These are phyloP conservation scores for Nerophis lumbriciformis DNA, from an alignment of 2,113 vertebrate species.

Conservation along the genomic window DNA sequence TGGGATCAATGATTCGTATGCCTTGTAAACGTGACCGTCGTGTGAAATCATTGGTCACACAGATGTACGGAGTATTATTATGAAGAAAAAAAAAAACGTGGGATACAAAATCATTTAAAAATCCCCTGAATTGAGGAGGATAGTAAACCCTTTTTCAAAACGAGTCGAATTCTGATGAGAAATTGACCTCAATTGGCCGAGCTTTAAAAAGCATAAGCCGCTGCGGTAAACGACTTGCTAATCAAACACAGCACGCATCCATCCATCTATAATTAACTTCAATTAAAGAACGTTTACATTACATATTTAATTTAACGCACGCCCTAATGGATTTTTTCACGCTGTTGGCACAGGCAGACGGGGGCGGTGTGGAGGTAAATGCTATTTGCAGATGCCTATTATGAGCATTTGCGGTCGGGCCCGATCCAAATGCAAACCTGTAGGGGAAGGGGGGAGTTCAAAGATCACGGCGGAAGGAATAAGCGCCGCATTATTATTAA, in stretches of 20 bases:
- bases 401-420: conserved; percentile 33
- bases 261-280: conserved; percentile 30
- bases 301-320: conserved; percentile 28
- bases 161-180: neutral
- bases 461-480: conserved; percentile 12
- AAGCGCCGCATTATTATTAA: conserved; percentile 40
- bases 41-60: no score
- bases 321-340: conserved; percentile 14
- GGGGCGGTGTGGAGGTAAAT: conserved; percentile 3
- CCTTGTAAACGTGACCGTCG: no score
- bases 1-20: no score
- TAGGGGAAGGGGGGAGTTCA: neutral
- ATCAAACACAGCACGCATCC: conserved; percentile 23
- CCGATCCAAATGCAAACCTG: conserved; percentile 28
- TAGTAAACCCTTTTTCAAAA: neutral
- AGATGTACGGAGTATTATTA: no score
- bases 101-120: neutral
- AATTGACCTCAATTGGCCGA: conserved; percentile 13
- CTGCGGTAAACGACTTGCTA: conserved; percentile 5
- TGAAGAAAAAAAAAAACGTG: no score
- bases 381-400: conserved; percentile 36
- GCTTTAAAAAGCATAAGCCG: neutral
- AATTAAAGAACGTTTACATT: conserved; percentile 26
- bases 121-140: neutral
- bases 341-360: conserved; percentile 19